A percentile compares a stretch with the other conserved stretches of the same genome.
Evolutionary conservation across 2,888 invertebrate genomes (phyloP).

Genomic region (Serrognathus titanus): DNA sequence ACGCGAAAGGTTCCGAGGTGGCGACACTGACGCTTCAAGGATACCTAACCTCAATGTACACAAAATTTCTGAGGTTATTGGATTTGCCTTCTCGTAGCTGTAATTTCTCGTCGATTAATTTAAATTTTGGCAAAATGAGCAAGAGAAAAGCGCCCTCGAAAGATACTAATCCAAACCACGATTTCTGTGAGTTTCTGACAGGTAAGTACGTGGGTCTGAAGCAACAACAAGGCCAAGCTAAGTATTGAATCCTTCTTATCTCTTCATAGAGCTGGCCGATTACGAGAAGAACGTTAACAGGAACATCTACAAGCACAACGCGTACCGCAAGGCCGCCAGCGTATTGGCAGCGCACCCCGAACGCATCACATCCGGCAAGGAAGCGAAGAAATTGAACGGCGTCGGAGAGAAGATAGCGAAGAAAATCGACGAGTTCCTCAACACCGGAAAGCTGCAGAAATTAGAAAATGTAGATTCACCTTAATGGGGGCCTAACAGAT

Average conservation of each 20-base stretch:
- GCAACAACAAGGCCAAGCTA: slow-evolving; percentile 1
- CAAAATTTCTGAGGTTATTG: too few relatives aligned
- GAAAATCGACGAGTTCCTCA: slow-evolving; percentile 76
- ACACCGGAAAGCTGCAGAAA: slow-evolving; percentile 72
- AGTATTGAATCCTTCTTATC: slow-evolving; percentile 9
- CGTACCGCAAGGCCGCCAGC: slow-evolving; percentile 69
- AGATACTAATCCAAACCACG: slow-evolving; percentile 55
- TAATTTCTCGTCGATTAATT: too few relatives aligned
- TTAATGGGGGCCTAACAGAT: not conserved
- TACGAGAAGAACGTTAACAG: slow-evolving; percentile 74
- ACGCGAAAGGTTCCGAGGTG: too few relatives aligned
- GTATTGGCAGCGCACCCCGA: slow-evolving; percentile 60
- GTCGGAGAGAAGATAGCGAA: slow-evolving; percentile 74
- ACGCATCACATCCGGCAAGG: slow-evolving; percentile 64
- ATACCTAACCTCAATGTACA: too few relatives aligned
- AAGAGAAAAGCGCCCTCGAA: slow-evolving; percentile 58
- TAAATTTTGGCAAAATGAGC: slow-evolving; percentile 50
- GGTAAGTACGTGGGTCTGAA: slow-evolving; percentile 42
- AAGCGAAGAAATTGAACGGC: slow-evolving; percentile 70
- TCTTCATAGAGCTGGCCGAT: slow-evolving; percentile 70
- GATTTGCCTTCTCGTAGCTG: too few relatives aligned
- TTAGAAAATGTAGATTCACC: slow-evolving; percentile 61
- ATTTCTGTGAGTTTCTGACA: slow-evolving; percentile 61
- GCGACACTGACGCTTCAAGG: too few relatives aligned
- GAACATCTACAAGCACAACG: slow-evolving; percentile 73